Base-by-base conservation (phyloP, 2,113 vertebrate species). In the Pelobates fuscus region DNA sequence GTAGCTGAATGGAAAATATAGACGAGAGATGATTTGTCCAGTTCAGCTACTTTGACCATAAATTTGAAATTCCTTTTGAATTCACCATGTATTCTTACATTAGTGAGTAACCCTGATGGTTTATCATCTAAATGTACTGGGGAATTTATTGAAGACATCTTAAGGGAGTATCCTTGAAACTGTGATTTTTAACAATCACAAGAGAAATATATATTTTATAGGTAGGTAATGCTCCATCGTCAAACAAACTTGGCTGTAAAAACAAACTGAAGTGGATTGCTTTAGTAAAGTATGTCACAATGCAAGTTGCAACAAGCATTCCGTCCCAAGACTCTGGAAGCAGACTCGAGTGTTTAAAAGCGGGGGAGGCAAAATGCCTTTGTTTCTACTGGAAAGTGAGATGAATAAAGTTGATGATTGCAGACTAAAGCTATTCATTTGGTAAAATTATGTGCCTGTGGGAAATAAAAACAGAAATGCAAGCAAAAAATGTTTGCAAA, bases 341-440 rank as follows among this genome's bases (percentile, higher is more conserved):
- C 82, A 80, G 64, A 15, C 76, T 27, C 24, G 58, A 57, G 20
- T 54, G 52, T 17, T 67, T 49, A 46, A 69, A 64, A 78, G 70
- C 81, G 78, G 67, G 84, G 77, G 78, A 85, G 65, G 37, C 78
- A 67, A 77, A 76, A 69, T 67, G 44, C 46, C 78, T 43, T 25
- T 46, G 25, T 61, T 25, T 68, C 77, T 25, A 62, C 24, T 46
- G 54, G 67, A 80, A 85, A 85, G 32, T 70, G 69, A 66, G 18
- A 79, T 30, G 75, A 80, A 76, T 77, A 85, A 70, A 80, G 2
- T 66, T 58, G 70, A 63, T 54, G 70, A 63, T 80, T 76, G 44
- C 43, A 80, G 24, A 82, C 71, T 32, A 83, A 71, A 88, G 59
- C 67, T 81, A 80, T 71, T 89, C 69, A 78, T 64, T 79, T 84